Percentiles rank a stretch among this genome's conserved stretches.
These are phyloP conservation scores for Congeria kusceri DNA, from an alignment of 2,888 invertebrate genomes.

Conservation along the genomic window DNA sequence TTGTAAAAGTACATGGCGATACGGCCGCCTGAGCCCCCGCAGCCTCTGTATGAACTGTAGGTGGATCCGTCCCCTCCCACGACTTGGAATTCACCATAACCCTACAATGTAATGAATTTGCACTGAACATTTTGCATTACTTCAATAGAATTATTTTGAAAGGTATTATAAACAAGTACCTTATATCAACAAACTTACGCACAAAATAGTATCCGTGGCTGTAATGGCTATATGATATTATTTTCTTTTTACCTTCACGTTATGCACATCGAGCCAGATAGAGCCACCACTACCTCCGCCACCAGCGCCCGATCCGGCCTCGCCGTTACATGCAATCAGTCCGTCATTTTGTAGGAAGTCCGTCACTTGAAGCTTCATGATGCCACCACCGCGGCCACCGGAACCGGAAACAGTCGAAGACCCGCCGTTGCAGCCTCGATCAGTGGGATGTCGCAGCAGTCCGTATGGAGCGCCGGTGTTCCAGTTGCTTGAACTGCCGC, in stretches of 20 bases:
- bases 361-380: conserved; percentile 65
- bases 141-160: too few relatives aligned
- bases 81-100: conserved; percentile 73
- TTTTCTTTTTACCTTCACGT: conserved; percentile 58
- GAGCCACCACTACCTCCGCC: conserved; percentile 78
- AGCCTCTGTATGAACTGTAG: conserved; percentile 46
- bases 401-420: conserved; percentile 22
- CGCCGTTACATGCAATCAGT: conserved; percentile 70
- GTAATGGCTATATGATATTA: too few relatives aligned
- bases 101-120: conserved; percentile 51
- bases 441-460: conserved; percentile 68
- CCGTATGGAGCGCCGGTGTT: conserved; percentile 71
- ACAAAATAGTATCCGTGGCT: too few relatives aligned
- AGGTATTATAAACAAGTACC: too few relatives aligned
- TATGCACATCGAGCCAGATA: conserved; percentile 61
- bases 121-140: too few relatives aligned
- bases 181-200: too few relatives aligned
- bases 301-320: conserved; percentile 48
- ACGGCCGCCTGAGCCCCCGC: conserved; percentile 73
- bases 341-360: conserved; percentile 74
- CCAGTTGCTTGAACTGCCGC: conserved; percentile 55
- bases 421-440: conserved; percentile 74
- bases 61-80: conserved; percentile 69
- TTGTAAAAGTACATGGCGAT: conserved; percentile 73
- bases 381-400: conserved; percentile 71